phyloP scores from a whole-genome alignment of 2,113 vertebrate genomes.

The Helogale parvula region DNA sequence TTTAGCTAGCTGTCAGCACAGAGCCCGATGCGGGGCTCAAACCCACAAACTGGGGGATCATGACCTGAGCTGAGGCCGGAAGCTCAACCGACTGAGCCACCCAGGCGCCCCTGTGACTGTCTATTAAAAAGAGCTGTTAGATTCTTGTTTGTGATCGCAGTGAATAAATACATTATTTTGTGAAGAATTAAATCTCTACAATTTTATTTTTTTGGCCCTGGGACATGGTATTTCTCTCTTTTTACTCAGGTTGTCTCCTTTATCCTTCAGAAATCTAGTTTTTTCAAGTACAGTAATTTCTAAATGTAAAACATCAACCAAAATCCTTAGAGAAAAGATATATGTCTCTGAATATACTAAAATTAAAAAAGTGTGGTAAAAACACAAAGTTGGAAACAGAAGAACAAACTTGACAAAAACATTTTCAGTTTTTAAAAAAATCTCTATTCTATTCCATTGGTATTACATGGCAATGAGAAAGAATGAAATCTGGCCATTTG shows the following conservation, averaged over 20 bases:
- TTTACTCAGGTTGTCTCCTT: not conserved
- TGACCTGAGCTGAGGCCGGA: too few species aligned
- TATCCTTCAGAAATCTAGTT: not conserved
- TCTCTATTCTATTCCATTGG: not conserved
- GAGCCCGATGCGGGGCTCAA: too few species aligned
- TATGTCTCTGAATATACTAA: not conserved
- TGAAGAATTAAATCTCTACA: conserved; percentile 29
- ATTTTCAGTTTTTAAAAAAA: not conserved
- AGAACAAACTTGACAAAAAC: not conserved
- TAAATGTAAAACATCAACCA: conserved; percentile 17
- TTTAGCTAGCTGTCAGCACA: too few species aligned
- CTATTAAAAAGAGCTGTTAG: not conserved
- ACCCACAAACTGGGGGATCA: too few species aligned
- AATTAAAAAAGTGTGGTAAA: not conserved
- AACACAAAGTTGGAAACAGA: conserved; percentile 26
- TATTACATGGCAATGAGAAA: too few species aligned
- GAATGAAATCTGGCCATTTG: too few species aligned
- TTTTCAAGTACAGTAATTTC: conserved; percentile 45
- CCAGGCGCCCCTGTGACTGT: not conserved
- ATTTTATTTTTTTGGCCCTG: not conserved
- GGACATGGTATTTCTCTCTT: not conserved
- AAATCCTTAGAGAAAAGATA: conserved; percentile 20
- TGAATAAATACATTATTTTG: conserved; percentile 20
- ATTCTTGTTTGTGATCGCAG: not conserved
- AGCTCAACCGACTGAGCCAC: too few species aligned